phyloP scores from a whole-genome alignment of 2,888 invertebrate genomes.

The Parnassius apollo region DNA sequence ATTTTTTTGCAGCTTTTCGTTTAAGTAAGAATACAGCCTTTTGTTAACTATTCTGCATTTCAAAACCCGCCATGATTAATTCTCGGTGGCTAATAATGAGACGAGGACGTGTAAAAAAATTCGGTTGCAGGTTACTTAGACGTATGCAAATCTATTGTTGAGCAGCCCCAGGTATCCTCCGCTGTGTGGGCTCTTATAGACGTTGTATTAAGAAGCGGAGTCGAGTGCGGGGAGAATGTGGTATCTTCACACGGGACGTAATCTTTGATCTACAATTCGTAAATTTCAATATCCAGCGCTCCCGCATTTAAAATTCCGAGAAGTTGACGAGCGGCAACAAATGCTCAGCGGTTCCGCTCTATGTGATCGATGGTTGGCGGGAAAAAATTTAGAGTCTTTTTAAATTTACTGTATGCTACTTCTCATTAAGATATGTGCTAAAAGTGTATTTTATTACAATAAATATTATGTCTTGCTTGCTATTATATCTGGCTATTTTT shows the following conservation, averaged over 20 bases:
- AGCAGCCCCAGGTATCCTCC: conserved; percentile 8
- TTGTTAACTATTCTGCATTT: conserved; percentile 9
- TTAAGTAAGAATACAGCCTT: background rate
- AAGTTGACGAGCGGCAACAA: conserved; percentile 13
- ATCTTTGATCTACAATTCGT: conserved; percentile 33
- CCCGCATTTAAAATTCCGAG: conserved; percentile 15
- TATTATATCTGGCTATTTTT: no score
- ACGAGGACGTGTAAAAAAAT: conserved; percentile 40
- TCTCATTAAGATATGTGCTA: background rate
- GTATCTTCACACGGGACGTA: conserved; percentile 18
- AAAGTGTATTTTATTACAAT: background rate
- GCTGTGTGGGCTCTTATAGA: background rate
- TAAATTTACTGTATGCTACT: conserved; percentile 1
- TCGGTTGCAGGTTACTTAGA: conserved; percentile 27
- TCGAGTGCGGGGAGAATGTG: conserved; percentile 8
- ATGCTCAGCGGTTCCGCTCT: conserved; percentile 11
- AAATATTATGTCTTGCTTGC: background rate
- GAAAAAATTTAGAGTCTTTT: conserved; percentile 3
- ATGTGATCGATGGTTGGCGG: conserved; percentile 6
- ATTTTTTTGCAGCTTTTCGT: no score
- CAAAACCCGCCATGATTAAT: conserved; percentile 34
- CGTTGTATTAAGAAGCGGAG: background rate
- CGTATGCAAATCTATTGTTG: conserved; percentile 43
- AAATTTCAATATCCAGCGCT: conserved; percentile 32
- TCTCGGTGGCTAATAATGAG: conserved; percentile 32